Evolutionary conservation across 2,888 invertebrate genomes (phyloP), one percentile per base, ranked within the genome.

Genomic region (Ochropleura leucogaster): DNA sequence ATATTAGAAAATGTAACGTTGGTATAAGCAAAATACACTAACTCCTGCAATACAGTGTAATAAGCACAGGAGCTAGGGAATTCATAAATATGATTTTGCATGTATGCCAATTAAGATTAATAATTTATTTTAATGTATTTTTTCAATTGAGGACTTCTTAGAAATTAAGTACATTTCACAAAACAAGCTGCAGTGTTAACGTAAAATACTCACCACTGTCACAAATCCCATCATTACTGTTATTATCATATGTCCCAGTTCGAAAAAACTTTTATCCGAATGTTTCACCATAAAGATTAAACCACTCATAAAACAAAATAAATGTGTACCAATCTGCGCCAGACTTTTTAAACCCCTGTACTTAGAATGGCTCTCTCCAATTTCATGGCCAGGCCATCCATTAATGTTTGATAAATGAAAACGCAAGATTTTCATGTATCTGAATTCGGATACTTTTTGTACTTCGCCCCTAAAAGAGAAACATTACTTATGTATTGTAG

Each of bases 361-460:
- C 44, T 73, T 71, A 0, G 69, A 55, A 10, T 10, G 4, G 0
- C 20, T 44, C n/a, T 82, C 74, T 0, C 77, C 74, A 0, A 80
- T 16, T 30, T 84, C 74, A 9, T 76, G 30, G 0, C 40, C 53
- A 0, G 85, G 84, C 82, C 85, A 84, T 1, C 0, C 53, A 44
- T 79, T 79, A 16, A 74, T 0, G 4, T 3, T 0, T 4, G 2
- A 0, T 20, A 82, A 63, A 57, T 57, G 10, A 10, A 40, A 53
- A 3, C 84, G 79, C 14, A 84, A 16, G 1, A 70, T 6, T 60
- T 40, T 63, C 4, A 70, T 8, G 51, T 77, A 57, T 6, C 3
- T 20, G 18, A 63, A 68, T 6, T 84, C 81, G 0, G 55, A 42
- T 2, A 64, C 57, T 12, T 69, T 70, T 30, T 59, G 16, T 20